A percentile compares a stretch with the other conserved stretches of the same genome.
These are phyloP conservation scores for Eubucco bourcierii DNA, from an alignment of 2,113 vertebrate species.

Conservation along the genomic window DNA sequence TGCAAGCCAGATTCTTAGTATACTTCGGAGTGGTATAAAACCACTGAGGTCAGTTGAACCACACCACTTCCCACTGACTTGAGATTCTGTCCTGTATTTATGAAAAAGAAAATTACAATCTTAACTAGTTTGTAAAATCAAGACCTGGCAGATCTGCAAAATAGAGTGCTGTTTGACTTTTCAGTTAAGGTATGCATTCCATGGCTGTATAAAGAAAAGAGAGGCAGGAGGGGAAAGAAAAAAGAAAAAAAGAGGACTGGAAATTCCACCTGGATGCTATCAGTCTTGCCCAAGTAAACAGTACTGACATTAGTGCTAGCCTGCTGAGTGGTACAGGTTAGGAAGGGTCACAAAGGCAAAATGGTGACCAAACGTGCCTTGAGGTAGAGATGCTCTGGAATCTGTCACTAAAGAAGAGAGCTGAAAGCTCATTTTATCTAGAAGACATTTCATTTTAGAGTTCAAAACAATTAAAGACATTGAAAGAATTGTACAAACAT, in stretches of 20 bases:
- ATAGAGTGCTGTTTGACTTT: not conserved
- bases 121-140: not conserved
- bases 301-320: slow-evolving; percentile 91
- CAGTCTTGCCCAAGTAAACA: slow-evolving; percentile 98
- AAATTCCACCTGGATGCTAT: slow-evolving; percentile 96
- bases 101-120: not conserved
- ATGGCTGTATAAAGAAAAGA: slow-evolving; percentile 26
- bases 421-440: slow-evolving; percentile 77
- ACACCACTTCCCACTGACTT: not conserved
- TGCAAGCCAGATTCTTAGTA: not conserved
- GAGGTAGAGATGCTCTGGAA: slow-evolving; percentile 91
- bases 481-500: slow-evolving; percentile 67
- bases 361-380: slow-evolving; percentile 89
- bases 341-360: slow-evolving; percentile 91
- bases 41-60: not conserved
- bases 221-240: accelerated
- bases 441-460: slow-evolving; percentile 59
- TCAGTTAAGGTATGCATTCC: slow-evolving; percentile 22
- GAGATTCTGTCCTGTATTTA: not conserved
- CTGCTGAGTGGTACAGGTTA: slow-evolving; percentile 93
- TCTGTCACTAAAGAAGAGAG: slow-evolving; percentile 88
- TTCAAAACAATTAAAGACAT: slow-evolving; percentile 73
- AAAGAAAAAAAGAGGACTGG: slow-evolving; percentile 41
- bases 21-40: not conserved
- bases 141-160: not conserved